Base-by-base conservation (phyloP, 2,797 vertebrate genomes). In the Ceyx erithaca region DNA sequence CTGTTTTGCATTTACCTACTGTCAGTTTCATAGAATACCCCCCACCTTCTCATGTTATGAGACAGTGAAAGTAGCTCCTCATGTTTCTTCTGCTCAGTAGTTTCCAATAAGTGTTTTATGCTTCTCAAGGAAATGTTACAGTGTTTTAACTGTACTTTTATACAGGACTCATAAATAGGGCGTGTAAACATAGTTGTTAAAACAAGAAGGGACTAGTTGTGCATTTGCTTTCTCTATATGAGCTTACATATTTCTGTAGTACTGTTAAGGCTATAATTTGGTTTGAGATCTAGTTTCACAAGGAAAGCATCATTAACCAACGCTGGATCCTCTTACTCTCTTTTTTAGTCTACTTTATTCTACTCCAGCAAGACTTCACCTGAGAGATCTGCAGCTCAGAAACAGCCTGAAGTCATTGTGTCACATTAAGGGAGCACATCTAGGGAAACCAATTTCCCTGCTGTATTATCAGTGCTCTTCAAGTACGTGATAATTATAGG, bases 401-500 rank as follows among this genome's bases (percentile, higher is more conserved):
- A 93, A 54, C 76, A 96, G 95, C 91, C 96, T 92, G 90, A 96
- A 96, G 95, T 93, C 96, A 96, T 80, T 43, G 85, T 95, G 92
- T 97, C 78, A 45, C 81, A 73, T 72, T 78, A 68, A 95, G 71
- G 51, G 91, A 85, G 51, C 49, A 70, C 40, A 96, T 95, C 93
- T 92, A 90, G 66, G 86, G 86, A 89, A 63, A 94, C 73, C 73
- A 46, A 64, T 91, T 94, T 92, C 81, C 76, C 89, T 88, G 95
- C 63, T 95, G 73, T 94, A 93, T 77, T 94, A 94, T 93, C 94
- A 91, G 80, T 76, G 64, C 48, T 75, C 59, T 95, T 95, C 73
- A 15, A 88, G 83, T 83, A 85, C 13, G 14, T 85, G 92, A 77
- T 95, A 96, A 97, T 97, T 96, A 89, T 73, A 95, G 90, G 84